phyloP scores from a whole-genome alignment of 2,113 vertebrate genomes.

The Brachyhypopomus occidentalis region DNA sequence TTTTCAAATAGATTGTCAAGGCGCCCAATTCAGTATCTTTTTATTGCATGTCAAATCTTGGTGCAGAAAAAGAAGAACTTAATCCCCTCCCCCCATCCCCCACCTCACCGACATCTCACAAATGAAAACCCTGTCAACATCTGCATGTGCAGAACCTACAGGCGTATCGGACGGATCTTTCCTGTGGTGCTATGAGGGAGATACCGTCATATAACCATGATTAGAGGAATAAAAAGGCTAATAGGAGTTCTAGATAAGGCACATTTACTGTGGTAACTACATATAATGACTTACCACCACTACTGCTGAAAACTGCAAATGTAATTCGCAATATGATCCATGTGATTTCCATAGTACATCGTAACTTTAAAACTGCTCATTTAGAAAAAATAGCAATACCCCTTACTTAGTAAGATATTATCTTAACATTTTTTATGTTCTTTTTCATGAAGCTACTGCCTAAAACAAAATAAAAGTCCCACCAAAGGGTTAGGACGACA shows the following conservation, averaged over 20 bases:
- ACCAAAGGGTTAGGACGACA: slow-evolving; percentile 66
- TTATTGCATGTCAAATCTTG: slow-evolving; percentile 48
- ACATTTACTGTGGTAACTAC: slow-evolving; percentile 29
- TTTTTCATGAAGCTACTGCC: not conserved
- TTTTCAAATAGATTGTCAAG: slow-evolving; percentile 53
- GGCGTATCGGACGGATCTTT: not conserved
- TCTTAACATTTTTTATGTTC: slow-evolving; percentile 9
- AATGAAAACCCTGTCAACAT: slow-evolving; percentile 43
- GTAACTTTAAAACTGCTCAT: slow-evolving; percentile 2
- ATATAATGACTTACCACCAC: slow-evolving; percentile 11
- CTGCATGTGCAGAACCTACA: slow-evolving; percentile 30
- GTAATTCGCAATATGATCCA: not conserved
- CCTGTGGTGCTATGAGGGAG: slow-evolving; percentile 21
- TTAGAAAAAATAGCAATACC: slow-evolving; percentile 15
- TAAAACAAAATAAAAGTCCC: slow-evolving; percentile 54
- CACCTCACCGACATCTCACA: slow-evolving; percentile 12
- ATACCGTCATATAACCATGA: slow-evolving; percentile 28
- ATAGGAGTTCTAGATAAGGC: slow-evolving; percentile 21
- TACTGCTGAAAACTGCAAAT: slow-evolving; percentile 1
- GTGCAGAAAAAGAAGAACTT: slow-evolving; percentile 37
- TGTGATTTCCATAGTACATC: not conserved
- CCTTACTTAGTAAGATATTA: slow-evolving; percentile 2
- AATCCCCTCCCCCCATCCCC: slow-evolving; percentile 31
- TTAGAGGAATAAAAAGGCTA: slow-evolving; percentile 38
- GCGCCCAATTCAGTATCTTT: slow-evolving; percentile 39